Evolutionary conservation across 1,140 invertebrate genomes (phyloP), one percentile per base, ranked within the genome.

Genomic region (Cryptotermes secundus): DNA sequence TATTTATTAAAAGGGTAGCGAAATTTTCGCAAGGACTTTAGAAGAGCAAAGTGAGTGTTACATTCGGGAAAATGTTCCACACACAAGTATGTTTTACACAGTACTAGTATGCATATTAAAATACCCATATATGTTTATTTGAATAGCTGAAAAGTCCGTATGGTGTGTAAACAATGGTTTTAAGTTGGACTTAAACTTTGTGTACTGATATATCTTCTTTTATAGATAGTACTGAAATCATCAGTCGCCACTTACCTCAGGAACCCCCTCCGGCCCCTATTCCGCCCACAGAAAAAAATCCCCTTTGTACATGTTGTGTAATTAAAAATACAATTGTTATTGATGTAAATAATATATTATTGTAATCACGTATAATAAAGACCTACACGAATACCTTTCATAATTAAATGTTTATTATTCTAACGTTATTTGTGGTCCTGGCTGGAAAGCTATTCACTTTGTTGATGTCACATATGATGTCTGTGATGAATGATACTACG

Each of bases 231-330:
- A 0, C 7, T 72, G 3, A 72, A 31, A n/a, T 14, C 2, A 10
- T 12, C 26, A 72, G 9, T 3, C 26, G 10, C 14, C 9, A 7
- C 9, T 31, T 31, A 31, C 59, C 59, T 72, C 59, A 72, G 59
- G 59, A 31, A 31, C n/a, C 16, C 16, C n/a, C 59, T 72, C 59
- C 26, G 59, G 26, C 59, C 59, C 59, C 59, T 31, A 31, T 31
- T 72, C 59, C 59, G 59, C 59, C 59, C 59, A 72, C 16, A 72
- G n/a, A 31, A 72, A n/a, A n/a, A n/a, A 72, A 31, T 59, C 24
- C 59, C 59, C 59, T 72, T 72, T 72, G n/a, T 72, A 72, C 59
- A 31, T 72, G n/a, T 72, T 72, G 26, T 72, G 59, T 7, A 72
- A 59, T 59, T 24, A 14, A 59, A 59, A 19, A 59, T 22, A 72